These are phyloP conservation scores for Taeniopygia guttata DNA, from an alignment of 2,797 vertebrate genomes.

Conservation along the genomic window DNA sequence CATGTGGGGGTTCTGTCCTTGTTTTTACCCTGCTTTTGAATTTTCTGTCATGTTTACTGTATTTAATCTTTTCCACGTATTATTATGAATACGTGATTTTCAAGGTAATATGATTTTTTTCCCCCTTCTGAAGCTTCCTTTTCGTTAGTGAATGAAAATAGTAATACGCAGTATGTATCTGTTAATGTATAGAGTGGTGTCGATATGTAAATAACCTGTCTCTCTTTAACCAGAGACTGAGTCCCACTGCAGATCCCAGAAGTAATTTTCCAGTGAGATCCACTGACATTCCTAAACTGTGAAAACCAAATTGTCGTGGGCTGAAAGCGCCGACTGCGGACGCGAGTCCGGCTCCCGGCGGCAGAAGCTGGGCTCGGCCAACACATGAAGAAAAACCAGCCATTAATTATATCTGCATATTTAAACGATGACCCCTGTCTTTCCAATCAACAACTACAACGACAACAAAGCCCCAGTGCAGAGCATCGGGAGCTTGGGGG, in stretches of 20 bases:
- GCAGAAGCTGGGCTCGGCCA: neutral
- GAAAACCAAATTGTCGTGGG: neutral
- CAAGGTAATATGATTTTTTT: neutral
- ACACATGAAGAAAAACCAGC: neutral
- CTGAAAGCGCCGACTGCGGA: neutral
- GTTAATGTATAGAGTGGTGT: neutral
- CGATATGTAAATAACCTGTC: neutral
- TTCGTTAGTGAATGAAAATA: neutral
- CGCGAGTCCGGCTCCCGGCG: neutral
- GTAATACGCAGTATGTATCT: accelerated
- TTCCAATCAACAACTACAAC: neutral
- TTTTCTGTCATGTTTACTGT: conserved; percentile 61
- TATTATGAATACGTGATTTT: conserved; percentile 44
- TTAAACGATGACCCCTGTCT: neutral
- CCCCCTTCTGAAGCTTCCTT: neutral
- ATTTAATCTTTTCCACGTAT: conserved; percentile 72
- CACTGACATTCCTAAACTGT: conserved; percentile 20
- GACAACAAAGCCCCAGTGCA: neutral
- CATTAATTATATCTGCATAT: neutral
- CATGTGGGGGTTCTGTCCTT: neutral
- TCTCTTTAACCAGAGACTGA: conserved; percentile 4
- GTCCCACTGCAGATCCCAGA: neutral
- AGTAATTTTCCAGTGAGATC: conserved; percentile 30
- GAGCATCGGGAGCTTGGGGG: neutral
- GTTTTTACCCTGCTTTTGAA: conserved; percentile 43